Percentiles rank a stretch among this genome's conserved stretches.
phyloP scores from a whole-genome alignment of 2,888 invertebrate species.

The Sturmia bella region DNA sequence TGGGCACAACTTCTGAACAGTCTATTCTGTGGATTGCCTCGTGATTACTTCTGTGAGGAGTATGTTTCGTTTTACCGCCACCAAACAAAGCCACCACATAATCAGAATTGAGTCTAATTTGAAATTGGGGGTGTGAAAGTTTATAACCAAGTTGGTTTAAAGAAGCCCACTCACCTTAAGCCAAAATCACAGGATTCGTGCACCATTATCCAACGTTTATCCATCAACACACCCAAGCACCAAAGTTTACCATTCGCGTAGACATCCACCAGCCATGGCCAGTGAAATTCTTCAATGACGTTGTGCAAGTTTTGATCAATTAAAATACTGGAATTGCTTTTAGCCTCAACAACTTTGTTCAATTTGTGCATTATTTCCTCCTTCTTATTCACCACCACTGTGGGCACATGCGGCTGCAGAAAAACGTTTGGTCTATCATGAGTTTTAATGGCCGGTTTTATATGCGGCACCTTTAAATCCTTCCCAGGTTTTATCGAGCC shows the following conservation, averaged over 20 bases:
- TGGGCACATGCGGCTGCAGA: slow-evolving; percentile 73
- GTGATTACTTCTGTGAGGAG: slow-evolving; percentile 85
- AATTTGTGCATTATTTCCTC: slow-evolving; percentile 76
- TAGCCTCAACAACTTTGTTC: slow-evolving; percentile 75
- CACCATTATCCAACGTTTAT: slow-evolving; percentile 86
- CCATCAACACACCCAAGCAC: slow-evolving; percentile 87
- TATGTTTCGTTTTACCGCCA: slow-evolving; percentile 84
- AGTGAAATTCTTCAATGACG: slow-evolving; percentile 80
- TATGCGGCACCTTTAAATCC: slow-evolving; percentile 17
- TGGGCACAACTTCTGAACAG: slow-evolving; percentile 83
- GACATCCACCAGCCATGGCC: slow-evolving; percentile 90
- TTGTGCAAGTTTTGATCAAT: slow-evolving; percentile 77
- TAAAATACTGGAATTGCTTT: slow-evolving; percentile 76
- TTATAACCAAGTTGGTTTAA: background rate
- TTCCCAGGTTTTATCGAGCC: slow-evolving; percentile 70
- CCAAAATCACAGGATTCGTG: slow-evolving; percentile 83
- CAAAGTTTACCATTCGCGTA: slow-evolving; percentile 87
- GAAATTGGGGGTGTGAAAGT: background rate
- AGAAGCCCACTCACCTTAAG: slow-evolving; percentile 73
- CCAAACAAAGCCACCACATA: slow-evolving; percentile 87
- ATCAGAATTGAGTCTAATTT: slow-evolving; percentile 83
- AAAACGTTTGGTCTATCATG: slow-evolving; percentile 75
- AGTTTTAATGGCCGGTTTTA: slow-evolving; percentile 74
- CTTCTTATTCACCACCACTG: slow-evolving; percentile 73
- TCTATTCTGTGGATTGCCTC: slow-evolving; percentile 87